Base-by-base conservation (phyloP, 2,113 vertebrate genomes). In the Amphilophus citrinellus region DNA sequence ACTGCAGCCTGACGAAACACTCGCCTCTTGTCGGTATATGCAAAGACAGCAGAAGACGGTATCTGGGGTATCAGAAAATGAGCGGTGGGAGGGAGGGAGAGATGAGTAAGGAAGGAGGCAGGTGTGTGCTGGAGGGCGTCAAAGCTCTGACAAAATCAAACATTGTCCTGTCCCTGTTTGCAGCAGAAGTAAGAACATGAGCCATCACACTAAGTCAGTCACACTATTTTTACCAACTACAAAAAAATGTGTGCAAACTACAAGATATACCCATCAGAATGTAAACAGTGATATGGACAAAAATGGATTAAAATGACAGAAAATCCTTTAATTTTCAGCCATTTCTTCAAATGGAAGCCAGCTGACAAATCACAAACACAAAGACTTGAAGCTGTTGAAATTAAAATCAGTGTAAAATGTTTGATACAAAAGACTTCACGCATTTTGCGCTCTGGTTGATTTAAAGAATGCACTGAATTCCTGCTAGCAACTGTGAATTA, bases 61-160 rank as follows among this genome's bases (percentile, higher is more conserved):
- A 89, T 91, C 83, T 83, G 75, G 59, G 30, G 78, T 88, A 76
- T 79, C 82, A 11, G 80, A 61, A 62, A 83, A 87, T 86, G 83
- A 91, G 80, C 73, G 62, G 76, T 39, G 81, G 80, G 35, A 63
- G 44, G 73, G 65, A 60, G 1, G 44, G 27, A 61, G 60, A 63
- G 79, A 73, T 4, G 22, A 82, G 32, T n/a, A 11, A 22, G 37
- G 73, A 39, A 27, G 60, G 62, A 78, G 57, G 35, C 22, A 32
- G 37, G 77, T 68, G 76, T 87, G 60, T 82, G 75, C 24, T 68
- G 35, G n/a, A 17, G 50, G 76, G n/a, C 71, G 78, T 84, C 79
- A 83, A 76, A 79, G 79, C 17, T 27, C 5, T 57, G 68, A 86
- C 39, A 32, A 85, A 90, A 82, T 89, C 68, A 88, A 87, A 90